phyloP scores from a whole-genome alignment of 2,888 invertebrate genomes.

The Hypercompe scribonia region DNA sequence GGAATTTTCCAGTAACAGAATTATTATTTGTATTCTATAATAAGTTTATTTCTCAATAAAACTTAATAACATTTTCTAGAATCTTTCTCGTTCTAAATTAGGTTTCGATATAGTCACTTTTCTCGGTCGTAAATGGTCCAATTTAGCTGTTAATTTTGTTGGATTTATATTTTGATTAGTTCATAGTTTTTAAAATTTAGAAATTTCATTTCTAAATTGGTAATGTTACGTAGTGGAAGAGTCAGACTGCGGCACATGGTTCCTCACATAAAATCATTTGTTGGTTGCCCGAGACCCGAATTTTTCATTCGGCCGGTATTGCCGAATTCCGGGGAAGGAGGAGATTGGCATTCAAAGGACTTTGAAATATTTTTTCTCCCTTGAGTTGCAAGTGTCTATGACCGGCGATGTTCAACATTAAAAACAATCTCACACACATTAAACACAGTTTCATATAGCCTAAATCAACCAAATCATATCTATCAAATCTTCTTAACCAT shows the following conservation, averaged over 20 bases:
- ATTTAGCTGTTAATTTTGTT: slow-evolving; percentile 22
- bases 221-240: not conserved
- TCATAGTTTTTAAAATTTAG: not conserved
- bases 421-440: not conserved
- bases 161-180: not conserved
- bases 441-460: not conserved
- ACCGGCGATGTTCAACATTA: not conserved
- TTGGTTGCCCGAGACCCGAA: not conserved
- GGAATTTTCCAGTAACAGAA: slow-evolving; percentile 72
- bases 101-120: slow-evolving; percentile 41
- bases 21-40: slow-evolving; percentile 83
- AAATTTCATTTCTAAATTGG: not conserved
- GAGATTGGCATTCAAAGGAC: not conserved
- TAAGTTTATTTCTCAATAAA: slow-evolving; percentile 81
- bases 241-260: not conserved
- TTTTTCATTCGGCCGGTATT: not conserved
- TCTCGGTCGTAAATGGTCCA: slow-evolving; percentile 27
- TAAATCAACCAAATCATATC: not conserved
- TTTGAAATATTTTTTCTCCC: not conserved
- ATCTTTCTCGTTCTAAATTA: slow-evolving; percentile 42
- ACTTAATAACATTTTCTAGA: slow-evolving; percentile 61
- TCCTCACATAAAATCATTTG: not conserved
- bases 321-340: too few relatives aligned
- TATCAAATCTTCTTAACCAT: not conserved
- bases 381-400: not conserved